Evolutionary conservation across 2,888 invertebrate genomes (phyloP).

Genomic region (Noctua janthe): DNA sequence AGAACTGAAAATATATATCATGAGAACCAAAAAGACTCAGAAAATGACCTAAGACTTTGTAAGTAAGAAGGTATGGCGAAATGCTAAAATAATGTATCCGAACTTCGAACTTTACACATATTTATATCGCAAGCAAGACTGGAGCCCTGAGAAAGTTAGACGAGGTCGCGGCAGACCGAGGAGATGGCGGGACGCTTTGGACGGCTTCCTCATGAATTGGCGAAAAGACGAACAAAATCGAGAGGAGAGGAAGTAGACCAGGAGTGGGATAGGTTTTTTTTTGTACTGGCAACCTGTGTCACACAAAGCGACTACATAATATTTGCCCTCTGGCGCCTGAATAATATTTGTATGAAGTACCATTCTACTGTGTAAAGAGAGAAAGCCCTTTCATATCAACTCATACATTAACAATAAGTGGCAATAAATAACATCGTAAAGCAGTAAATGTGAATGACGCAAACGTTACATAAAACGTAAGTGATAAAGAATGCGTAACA

Average conservation of each 20-base stretch:
- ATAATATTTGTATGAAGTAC: background rate
- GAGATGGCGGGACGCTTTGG: background rate
- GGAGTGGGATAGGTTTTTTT: too few species aligned
- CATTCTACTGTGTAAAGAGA: background rate
- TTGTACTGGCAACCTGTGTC: background rate
- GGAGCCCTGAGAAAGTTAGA: background rate
- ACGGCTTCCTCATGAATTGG: background rate
- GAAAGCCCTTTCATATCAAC: conserved; percentile 36
- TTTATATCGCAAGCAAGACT: background rate
- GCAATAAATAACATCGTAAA: conserved; percentile 56
- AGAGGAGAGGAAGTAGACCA: background rate
- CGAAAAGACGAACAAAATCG: background rate
- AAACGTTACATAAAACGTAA: conserved; percentile 46
- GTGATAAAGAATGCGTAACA: conserved; percentile 46
- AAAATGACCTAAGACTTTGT: background rate
- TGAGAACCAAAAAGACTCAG: background rate
- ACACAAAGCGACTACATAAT: background rate
- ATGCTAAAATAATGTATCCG: background rate
- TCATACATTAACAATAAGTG: conserved; percentile 36
- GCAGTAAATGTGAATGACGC: conserved; percentile 37
- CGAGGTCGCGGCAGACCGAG: background rate
- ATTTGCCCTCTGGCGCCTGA: background rate
- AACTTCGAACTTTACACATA: background rate
- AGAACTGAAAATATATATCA: conserved; percentile 34
- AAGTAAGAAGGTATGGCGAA: background rate